Evolutionary conservation across 2,797 vertebrate species (phyloP).

Genomic region (Luscinia megarhynchos): DNA sequence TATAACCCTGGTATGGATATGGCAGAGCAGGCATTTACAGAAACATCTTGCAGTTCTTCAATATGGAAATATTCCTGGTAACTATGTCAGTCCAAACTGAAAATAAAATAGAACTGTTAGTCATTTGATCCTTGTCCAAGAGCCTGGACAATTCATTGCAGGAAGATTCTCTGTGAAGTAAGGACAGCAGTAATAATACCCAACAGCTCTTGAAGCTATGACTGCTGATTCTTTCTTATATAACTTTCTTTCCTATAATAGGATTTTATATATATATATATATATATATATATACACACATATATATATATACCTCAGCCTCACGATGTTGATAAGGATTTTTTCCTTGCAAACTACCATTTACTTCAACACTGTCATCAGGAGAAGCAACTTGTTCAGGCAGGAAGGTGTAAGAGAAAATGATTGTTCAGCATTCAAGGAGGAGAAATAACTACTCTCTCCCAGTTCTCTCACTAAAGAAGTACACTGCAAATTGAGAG

Average conservation of each 20-base stretch:
- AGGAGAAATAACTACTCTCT: background rate
- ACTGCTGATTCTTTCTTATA: background rate
- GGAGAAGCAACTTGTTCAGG: background rate
- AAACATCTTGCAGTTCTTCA: background rate
- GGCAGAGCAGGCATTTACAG: background rate
- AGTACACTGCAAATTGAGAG: background rate
- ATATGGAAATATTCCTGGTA: background rate
- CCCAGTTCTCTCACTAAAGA: background rate
- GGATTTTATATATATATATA: background rate
- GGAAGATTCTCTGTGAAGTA: background rate
- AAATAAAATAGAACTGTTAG: conserved; percentile 25
- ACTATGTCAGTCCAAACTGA: conserved; percentile 36
- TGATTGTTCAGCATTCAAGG: background rate
- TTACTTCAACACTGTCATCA: conserved; percentile 14
- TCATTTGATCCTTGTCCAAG: background rate
- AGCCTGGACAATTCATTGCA: background rate
- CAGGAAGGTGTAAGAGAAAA: background rate
- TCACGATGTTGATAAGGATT: background rate
- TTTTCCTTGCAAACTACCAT: background rate
- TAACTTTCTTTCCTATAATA: background rate
- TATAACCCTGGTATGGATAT: background rate
- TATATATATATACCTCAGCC: background rate
- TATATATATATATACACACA: background rate
- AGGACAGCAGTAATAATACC: background rate
- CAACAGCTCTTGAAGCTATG: background rate